These are phyloP conservation scores for Spea hammondii DNA, from an alignment of 2,797 vertebrate genomes.

Conservation along the genomic window DNA sequence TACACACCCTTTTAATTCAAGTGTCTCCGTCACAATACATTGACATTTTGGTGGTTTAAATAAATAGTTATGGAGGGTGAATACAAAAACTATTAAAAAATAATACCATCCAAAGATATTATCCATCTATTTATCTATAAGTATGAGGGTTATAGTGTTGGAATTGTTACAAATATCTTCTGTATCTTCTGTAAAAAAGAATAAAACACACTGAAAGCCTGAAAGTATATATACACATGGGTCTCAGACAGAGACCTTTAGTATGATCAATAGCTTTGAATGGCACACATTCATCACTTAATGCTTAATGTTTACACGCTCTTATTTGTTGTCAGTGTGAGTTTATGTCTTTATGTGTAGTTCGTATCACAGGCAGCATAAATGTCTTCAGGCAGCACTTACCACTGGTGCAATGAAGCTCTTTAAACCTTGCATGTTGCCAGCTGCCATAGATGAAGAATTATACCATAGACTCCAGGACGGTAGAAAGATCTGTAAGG, in stretches of 20 bases:
- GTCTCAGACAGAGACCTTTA: background rate
- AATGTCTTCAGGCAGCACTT: constrained; percentile 35
- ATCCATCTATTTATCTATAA: no score
- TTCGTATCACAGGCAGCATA: constrained; percentile 23
- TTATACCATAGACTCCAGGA: constrained; percentile 18
- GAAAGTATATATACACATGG: background rate
- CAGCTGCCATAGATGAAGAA: constrained; percentile 25
- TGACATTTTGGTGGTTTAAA: no score
- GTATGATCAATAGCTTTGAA: background rate
- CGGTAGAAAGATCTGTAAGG: constrained; percentile 9
- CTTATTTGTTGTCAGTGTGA: constrained; percentile 20
- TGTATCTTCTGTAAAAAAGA: background rate
- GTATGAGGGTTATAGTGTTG: no score
- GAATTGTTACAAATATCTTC: no score
- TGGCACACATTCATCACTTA: no score
- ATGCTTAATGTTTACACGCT: background rate
- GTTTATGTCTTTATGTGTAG: constrained; percentile 16
- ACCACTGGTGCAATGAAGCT: constrained; percentile 14
- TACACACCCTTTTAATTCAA: no score
- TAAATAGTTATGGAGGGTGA: no score
- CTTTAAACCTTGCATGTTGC: constrained; percentile 25
- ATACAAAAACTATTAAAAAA: no score
- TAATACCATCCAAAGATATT: no score
- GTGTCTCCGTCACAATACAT: no score
- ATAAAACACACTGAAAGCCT: background rate